These are phyloP conservation scores for Margarornis squamiger DNA, from an alignment of 2,797 vertebrate genomes.

Conservation along the genomic window DNA sequence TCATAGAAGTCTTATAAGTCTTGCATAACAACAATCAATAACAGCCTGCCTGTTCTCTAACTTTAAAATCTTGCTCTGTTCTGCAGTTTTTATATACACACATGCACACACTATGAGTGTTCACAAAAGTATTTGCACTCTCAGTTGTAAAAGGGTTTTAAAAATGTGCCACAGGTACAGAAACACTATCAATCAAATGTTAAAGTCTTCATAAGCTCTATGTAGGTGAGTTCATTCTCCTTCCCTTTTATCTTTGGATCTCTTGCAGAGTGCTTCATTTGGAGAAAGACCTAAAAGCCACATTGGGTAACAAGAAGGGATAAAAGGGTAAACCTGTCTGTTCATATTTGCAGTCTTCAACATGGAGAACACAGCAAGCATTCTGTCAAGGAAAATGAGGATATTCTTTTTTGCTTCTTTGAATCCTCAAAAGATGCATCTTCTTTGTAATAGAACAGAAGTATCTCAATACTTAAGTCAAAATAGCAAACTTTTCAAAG, in stretches of 20 bases:
- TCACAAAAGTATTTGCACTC: conserved; percentile 21
- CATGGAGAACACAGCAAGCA: conserved; percentile 69
- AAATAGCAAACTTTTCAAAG: conserved; percentile 78
- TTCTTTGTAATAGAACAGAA: conserved; percentile 71
- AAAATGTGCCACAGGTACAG: conserved; percentile 34
- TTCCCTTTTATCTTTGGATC: conserved; percentile 60
- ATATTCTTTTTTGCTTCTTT: conserved; percentile 71
- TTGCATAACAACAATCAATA: conserved; percentile 28
- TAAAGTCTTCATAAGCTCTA: conserved; percentile 42
- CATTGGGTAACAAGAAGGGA: conserved; percentile 69
- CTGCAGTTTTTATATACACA: neutral
- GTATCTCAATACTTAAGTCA: conserved; percentile 74
- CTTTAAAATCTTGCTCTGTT: conserved; percentile 4
- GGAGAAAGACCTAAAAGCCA: conserved; percentile 73
- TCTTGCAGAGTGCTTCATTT: conserved; percentile 69
- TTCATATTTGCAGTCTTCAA: conserved; percentile 68
- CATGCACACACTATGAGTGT: neutral
- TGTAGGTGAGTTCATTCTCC: conserved; percentile 53
- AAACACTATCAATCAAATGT: conserved; percentile 61
- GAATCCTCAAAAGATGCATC: conserved; percentile 74
- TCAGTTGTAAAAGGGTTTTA: conserved; percentile 52
- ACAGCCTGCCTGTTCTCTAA: neutral
- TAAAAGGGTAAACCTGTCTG: conserved; percentile 71
- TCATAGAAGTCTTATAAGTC: neutral
- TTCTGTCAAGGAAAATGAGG: conserved; percentile 75